Conservation (phyloP, 2,888 invertebrate genomes). For the Habrosyne pyritoides region DNA sequence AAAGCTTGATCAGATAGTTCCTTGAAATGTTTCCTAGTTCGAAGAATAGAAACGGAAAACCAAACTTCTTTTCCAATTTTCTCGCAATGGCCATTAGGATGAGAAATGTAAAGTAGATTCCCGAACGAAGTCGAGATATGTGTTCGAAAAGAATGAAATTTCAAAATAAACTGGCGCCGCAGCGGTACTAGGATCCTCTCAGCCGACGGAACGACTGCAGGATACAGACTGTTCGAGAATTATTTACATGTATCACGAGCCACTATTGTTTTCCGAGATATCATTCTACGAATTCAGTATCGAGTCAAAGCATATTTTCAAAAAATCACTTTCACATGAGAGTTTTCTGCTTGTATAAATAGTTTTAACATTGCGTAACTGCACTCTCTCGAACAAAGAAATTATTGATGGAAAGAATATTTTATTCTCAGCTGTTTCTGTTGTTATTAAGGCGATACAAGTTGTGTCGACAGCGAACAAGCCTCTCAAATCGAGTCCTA, state of each 20-base stretch:
- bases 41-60: conserved; percentile 65
- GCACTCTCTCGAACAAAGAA: too few relatives aligned
- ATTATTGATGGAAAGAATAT: conserved; percentile 5
- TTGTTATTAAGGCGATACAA: conserved; percentile 45
- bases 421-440: conserved; percentile 38
- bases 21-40: conserved; percentile 52
- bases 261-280: conserved; percentile 13
- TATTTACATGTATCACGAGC: conserved; percentile 50
- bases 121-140: conserved; percentile 78
- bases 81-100: conserved; percentile 83
- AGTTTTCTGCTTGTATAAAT: too few relatives aligned
- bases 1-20: conserved; percentile 51
- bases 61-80: conserved; percentile 82
- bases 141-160: conserved; percentile 80
- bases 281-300: neutral
- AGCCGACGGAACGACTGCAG: conserved; percentile 52
- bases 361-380: too few relatives aligned
- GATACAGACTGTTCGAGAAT: conserved; percentile 51
- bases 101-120: conserved; percentile 83
- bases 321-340: neutral
- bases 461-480: conserved; percentile 61
- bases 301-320: neutral
- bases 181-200: conserved; percentile 44
- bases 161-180: conserved; percentile 68
- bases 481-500: conserved; percentile 63